Conservation (phyloP, 1,140 invertebrate species). For the Drosophila paulistorum region DNA sequence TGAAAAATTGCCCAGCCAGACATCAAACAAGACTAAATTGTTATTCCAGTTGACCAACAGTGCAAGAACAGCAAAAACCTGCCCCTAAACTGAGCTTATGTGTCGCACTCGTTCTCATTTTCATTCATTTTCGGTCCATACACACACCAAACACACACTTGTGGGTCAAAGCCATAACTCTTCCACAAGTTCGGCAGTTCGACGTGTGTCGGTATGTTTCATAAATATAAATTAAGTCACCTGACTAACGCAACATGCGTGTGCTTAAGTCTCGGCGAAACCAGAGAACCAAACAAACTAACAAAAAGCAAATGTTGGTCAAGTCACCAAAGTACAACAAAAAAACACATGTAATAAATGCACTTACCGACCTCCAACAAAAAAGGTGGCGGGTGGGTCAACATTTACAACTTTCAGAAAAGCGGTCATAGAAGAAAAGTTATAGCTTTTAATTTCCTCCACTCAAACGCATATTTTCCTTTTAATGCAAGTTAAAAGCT, state of each 20-base stretch:
- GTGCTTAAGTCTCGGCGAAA: slow-evolving; percentile 15
- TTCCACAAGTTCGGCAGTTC: slow-evolving; percentile 74
- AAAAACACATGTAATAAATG: slow-evolving; percentile 27
- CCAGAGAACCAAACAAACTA: not conserved
- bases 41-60: slow-evolving; percentile 58
- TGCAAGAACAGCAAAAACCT: slow-evolving; percentile 28
- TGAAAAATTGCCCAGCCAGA: slow-evolving; percentile 73
- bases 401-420: slow-evolving; percentile 63
- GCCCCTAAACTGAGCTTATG: slow-evolving; percentile 28
- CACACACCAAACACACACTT: slow-evolving; percentile 28
- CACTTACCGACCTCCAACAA: slow-evolving; percentile 32
- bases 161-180: slow-evolving; percentile 79
- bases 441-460: no score
- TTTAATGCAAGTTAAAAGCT: no score
- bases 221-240: slow-evolving; percentile 80
- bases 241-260: slow-evolving; percentile 66
- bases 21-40: slow-evolving; percentile 81
- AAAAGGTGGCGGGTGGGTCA: slow-evolving; percentile 56
- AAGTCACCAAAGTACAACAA: slow-evolving; percentile 44
- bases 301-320: slow-evolving; percentile 51
- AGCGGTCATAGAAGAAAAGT: not conserved
- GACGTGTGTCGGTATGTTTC: slow-evolving; percentile 57
- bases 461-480: no score
- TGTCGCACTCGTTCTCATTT: slow-evolving; percentile 35
- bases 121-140: not conserved